phyloP scores from a whole-genome alignment of 2,888 invertebrate genomes.

The Conomelus anceps region DNA sequence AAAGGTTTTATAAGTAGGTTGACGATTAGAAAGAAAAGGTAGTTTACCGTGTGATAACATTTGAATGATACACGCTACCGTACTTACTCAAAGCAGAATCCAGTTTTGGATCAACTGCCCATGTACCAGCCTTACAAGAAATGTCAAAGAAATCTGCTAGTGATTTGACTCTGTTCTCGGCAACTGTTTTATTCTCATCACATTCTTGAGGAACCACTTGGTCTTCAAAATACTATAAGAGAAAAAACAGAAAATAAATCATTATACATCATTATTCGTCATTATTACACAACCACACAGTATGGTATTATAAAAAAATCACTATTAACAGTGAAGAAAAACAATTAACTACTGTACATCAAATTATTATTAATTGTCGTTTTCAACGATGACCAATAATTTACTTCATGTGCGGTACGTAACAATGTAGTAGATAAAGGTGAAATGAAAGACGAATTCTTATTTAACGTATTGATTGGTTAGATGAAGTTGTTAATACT shows the following conservation, averaged over 20 bases:
- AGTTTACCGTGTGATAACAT: not conserved
- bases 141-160: conserved; percentile 66
- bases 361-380: no score
- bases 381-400: no score
- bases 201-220: conserved; percentile 64
- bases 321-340: no score
- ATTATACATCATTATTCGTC: conserved; percentile 6
- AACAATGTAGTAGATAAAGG: no score
- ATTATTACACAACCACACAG: no score
- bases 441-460: no score
- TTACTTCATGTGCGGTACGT: no score
- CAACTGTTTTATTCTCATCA: conserved; percentile 57
- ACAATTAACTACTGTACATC: no score
- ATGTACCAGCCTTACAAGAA: conserved; percentile 81
- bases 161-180: conserved; percentile 68
- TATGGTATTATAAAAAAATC: no score
- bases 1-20: no score
- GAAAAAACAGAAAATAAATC: conserved; percentile 23
- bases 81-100: conserved; percentile 62
- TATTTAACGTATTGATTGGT: no score
- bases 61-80: not conserved
- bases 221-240: conserved; percentile 63
- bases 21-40: not conserved
- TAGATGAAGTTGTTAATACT: no score
- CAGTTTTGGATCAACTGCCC: conserved; percentile 60